A percentile compares a stretch with the other conserved stretches of the same genome.
phyloP scores from a whole-genome alignment of 92 coral and sea anemone species.

The Palythoa grandis region DNA sequence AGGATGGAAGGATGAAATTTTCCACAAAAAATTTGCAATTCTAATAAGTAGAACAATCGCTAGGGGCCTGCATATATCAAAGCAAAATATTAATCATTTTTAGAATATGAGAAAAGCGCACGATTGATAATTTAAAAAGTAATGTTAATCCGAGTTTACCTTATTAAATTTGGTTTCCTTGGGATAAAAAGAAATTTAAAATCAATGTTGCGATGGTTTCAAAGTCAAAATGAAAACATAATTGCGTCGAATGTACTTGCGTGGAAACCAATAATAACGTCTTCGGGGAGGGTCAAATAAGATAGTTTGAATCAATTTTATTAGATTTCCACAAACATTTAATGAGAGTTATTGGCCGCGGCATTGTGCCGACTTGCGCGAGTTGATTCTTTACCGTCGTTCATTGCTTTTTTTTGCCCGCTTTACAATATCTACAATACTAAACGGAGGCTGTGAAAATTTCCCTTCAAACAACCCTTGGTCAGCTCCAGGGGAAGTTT shows the following conservation, averaged over 20 bases:
- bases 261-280: constrained; percentile 10
- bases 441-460: no score
- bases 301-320: not conserved
- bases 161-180: not conserved
- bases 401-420: no score
- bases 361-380: no score
- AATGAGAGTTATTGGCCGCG: no score
- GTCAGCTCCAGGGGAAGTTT: no score
- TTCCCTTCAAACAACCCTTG: no score
- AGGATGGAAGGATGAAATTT: constrained; percentile 51
- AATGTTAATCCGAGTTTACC: not conserved
- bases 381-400: no score
- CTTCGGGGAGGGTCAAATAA: not conserved
- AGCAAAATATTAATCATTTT: constrained; percentile 27
- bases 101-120: constrained; percentile 9
- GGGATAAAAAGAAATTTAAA: not conserved
- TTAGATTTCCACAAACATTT: no score
- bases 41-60: constrained; percentile 12
- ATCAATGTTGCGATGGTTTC: not conserved
- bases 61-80: constrained; percentile 22
- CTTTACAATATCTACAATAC: no score
- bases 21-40: constrained; percentile 43
- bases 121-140: constrained; percentile 8
- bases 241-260: not conserved
- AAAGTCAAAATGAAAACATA: not conserved